A percentile compares a stretch with the other conserved stretches of the same genome.
These are phyloP conservation scores for Xanthia icteritia DNA, from an alignment of 2,888 invertebrate genomes.

Conservation along the genomic window DNA sequence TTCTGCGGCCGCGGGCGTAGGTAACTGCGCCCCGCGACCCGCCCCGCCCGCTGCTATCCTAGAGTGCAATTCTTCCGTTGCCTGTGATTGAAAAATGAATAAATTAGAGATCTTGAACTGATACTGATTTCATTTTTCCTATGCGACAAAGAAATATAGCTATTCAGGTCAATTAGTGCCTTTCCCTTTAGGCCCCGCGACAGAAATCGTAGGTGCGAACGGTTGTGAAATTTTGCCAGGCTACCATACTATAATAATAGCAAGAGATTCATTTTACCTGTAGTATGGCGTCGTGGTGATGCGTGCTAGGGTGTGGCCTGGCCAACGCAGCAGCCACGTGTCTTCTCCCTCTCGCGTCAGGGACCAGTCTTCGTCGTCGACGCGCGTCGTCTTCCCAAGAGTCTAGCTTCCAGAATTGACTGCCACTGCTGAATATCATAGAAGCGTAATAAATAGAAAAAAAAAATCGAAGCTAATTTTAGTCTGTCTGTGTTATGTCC, in stretches of 20 bases:
- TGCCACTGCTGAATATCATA: slow-evolving; percentile 77
- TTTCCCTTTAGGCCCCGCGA: too few relatives aligned
- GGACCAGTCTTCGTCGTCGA: slow-evolving; percentile 97
- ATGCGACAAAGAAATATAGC: not conserved
- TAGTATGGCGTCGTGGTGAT: slow-evolving; percentile 96
- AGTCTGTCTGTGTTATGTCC: not conserved
- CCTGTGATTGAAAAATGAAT: slow-evolving; percentile 82
- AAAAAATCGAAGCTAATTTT: not conserved
- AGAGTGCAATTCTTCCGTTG: slow-evolving; percentile 98
- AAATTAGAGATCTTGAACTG: not conserved
- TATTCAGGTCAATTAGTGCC: not conserved
- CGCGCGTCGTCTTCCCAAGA: slow-evolving; percentile 99
- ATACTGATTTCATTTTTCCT: not conserved
- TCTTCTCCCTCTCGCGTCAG: slow-evolving; percentile 97
- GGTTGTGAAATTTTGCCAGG: slow-evolving; percentile 10
- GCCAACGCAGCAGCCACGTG: slow-evolving; percentile 97
- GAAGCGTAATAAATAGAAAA: not conserved
- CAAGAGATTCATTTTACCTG: slow-evolving; percentile 88
- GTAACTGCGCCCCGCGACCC: slow-evolving; percentile 91
- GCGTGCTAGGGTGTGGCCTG: slow-evolving; percentile 94
- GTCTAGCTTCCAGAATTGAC: slow-evolving; percentile 97
- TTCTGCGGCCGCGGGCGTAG: slow-evolving; percentile 94
- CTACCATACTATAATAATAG: not conserved
- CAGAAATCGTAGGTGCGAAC: not conserved
- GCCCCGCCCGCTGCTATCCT: slow-evolving; percentile 93